Conservation (phyloP, 2,888 invertebrate genomes). For the Scaptomyza parva region DNA sequence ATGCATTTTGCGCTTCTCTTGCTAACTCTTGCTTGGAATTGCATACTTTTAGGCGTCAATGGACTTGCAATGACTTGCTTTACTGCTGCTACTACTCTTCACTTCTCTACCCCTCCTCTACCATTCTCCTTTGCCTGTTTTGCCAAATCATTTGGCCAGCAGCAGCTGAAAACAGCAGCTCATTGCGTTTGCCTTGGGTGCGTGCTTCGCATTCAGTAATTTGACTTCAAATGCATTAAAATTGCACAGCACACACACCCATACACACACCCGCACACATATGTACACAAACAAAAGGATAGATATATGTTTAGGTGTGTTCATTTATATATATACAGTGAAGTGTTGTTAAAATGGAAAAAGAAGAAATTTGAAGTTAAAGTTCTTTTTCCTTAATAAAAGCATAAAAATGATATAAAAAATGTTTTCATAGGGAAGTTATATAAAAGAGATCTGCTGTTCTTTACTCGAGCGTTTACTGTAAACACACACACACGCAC, state of each 20-base stretch:
- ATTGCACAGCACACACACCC: slow-evolving; percentile 54
- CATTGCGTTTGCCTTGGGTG: slow-evolving; percentile 62
- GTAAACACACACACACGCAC: slow-evolving; percentile 2
- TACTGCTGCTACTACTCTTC: background rate
- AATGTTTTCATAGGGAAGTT: background rate
- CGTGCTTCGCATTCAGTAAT: slow-evolving; percentile 76
- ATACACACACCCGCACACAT: slow-evolving; percentile 3
- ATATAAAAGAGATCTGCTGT: no score
- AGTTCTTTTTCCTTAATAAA: background rate
- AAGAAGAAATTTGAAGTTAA: no score
- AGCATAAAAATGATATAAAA: no score
- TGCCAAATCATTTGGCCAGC: slow-evolving; percentile 62
- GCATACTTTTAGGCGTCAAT: slow-evolving; percentile 79
- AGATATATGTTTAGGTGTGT: background rate
- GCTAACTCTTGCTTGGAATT: slow-evolving; percentile 41
- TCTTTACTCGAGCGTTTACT: background rate
- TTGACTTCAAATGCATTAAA: slow-evolving; percentile 80
- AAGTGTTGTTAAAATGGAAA: background rate
- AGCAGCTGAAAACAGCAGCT: slow-evolving; percentile 37
- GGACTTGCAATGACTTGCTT: slow-evolving; percentile 74
- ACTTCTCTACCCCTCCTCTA: no score
- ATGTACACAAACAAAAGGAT: background rate
- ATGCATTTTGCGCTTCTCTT: slow-evolving; percentile 67
- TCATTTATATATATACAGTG: slow-evolving; percentile 4
- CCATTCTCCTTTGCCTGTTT: slow-evolving; percentile 20